Evolutionary conservation across 1,140 invertebrate species (phyloP).

Genomic region (Pissodes strobi): DNA sequence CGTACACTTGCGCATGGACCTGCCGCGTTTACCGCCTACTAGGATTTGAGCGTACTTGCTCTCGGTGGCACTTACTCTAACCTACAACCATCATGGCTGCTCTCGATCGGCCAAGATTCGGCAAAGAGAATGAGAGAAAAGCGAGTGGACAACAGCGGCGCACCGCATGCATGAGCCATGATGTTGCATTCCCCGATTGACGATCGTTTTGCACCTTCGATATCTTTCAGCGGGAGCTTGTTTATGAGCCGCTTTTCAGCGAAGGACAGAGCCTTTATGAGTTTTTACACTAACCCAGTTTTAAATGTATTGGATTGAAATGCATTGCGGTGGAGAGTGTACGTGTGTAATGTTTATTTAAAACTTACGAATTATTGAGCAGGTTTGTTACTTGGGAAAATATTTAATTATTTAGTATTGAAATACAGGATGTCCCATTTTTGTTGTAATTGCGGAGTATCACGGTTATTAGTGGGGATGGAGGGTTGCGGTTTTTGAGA

Average conservation of each 20-base stretch:
- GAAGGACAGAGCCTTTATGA: constrained; percentile 22
- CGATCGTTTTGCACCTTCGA: constrained; percentile 27
- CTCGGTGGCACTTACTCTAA: constrained; percentile 48
- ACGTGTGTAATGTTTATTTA: too few species aligned
- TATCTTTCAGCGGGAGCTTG: constrained; percentile 17
- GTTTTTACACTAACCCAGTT: constrained; percentile 26
- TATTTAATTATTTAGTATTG: too few species aligned
- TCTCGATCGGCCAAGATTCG: constrained; percentile 31
- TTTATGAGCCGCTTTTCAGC: constrained; percentile 16
- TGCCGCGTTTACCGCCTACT: constrained; percentile 52
- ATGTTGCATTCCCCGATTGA: constrained; percentile 4
- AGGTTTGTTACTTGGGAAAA: too few species aligned
- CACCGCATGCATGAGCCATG: constrained; percentile 8
- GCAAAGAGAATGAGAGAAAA: constrained; percentile 22
- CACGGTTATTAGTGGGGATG: too few species aligned
- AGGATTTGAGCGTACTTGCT: constrained; percentile 49
- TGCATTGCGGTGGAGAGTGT: too few species aligned
- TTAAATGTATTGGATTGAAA: too few species aligned
- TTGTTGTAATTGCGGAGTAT: too few species aligned
- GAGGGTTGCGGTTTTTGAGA: too few species aligned
- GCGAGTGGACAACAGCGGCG: constrained; percentile 1
- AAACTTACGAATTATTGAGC: too few species aligned
- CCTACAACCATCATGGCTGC: constrained; percentile 50
- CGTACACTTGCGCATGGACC: constrained; percentile 50
- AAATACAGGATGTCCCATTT: too few species aligned